Evolutionary conservation across 1,140 invertebrate genomes (phyloP).

Genomic region (Globodera rostochiensis): DNA sequence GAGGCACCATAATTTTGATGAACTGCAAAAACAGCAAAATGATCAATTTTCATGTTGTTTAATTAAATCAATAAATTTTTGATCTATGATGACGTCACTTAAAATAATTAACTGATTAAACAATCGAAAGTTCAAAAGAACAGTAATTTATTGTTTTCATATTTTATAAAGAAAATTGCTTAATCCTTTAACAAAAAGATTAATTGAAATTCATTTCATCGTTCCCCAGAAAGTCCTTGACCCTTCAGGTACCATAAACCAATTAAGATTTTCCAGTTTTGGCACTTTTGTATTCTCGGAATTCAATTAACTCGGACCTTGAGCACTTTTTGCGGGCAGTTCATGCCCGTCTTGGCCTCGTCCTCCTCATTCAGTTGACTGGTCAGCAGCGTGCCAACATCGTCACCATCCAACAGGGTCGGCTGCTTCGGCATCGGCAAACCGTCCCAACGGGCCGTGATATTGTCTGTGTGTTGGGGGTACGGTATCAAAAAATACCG

Average conservation of each 20-base stretch:
- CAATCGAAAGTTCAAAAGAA: no score
- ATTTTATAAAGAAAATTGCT: no score
- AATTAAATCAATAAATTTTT: no score
- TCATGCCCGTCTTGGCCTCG: constrained; percentile 47
- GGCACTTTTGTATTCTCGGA: no score
- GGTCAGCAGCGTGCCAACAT: constrained; percentile 60
- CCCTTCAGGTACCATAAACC: no score
- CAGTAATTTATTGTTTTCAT: no score
- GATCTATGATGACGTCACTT: no score
- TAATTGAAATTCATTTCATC: background rate
- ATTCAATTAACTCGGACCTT: constrained; percentile 42
- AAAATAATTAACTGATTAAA: no score
- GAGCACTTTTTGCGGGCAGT: constrained; percentile 57
- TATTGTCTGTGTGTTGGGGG: constrained; percentile 47
- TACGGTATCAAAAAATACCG: no score
- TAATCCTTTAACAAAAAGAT: no score
- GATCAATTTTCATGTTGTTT: no score
- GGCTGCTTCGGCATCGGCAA: constrained; percentile 57
- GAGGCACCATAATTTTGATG: constrained; percentile 64
- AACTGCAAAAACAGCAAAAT: constrained; percentile 47
- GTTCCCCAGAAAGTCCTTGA: background rate
- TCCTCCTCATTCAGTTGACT: constrained; percentile 62
- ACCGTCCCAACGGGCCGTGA: constrained; percentile 64
- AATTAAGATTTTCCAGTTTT: no score
- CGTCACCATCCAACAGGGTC: constrained; percentile 52